phyloP scores from a whole-genome alignment of 2,888 invertebrate genomes.

The Myopa tessellatipennis region DNA sequence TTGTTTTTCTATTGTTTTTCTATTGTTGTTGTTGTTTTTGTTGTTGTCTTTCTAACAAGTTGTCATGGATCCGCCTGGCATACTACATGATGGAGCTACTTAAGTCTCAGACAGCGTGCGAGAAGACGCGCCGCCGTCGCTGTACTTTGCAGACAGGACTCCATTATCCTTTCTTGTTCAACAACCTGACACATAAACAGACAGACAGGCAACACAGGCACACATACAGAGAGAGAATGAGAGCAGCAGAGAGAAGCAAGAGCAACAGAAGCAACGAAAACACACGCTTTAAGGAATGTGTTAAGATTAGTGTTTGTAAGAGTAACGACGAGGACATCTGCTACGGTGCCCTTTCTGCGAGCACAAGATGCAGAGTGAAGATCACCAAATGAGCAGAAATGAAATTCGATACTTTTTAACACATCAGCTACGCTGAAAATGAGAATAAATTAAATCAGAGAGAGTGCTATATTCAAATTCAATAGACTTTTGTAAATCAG shows the following conservation, averaged over 20 bases:
- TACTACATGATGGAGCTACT: conserved; percentile 32
- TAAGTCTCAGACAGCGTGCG: conserved; percentile 19
- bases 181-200: neutral
- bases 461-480: no score
- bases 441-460: neutral
- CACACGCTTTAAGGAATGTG: conserved; percentile 3
- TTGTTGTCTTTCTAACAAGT: conserved; percentile 11
- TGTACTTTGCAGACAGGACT: conserved; percentile 24
- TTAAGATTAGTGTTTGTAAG: conserved; percentile 26
- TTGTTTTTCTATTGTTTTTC: no score
- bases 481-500: no score
- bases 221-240: neutral
- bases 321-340: conserved; percentile 20
- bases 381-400: conserved; percentile 7
- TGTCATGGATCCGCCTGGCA: neutral
- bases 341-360: neutral
- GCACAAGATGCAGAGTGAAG: conserved; percentile 23
- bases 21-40: neutral
- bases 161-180: conserved; percentile 22
- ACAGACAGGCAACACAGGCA: neutral
- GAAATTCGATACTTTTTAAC: conserved; percentile 38
- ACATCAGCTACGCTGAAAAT: conserved; percentile 17
- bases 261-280: neutral
- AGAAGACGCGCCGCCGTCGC: neutral
- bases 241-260: neutral